phyloP scores from a whole-genome alignment of 2,797 vertebrate species.

The Sebastes ruberrimus region DNA sequence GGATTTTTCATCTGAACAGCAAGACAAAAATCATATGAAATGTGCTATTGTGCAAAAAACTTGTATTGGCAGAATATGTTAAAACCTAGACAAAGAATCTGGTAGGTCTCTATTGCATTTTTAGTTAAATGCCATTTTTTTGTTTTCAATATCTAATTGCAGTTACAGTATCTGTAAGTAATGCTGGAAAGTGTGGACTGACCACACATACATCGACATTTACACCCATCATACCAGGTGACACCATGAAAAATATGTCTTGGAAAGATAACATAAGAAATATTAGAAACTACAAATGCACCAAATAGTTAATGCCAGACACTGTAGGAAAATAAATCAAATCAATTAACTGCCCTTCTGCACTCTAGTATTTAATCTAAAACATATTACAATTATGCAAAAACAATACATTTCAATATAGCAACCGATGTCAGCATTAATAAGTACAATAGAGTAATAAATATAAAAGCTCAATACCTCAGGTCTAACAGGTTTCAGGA shows the following conservation, averaged over 20 bases:
- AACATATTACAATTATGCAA: neutral
- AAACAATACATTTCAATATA: neutral
- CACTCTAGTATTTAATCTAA: neutral
- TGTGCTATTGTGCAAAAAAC: neutral
- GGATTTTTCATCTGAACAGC: neutral
- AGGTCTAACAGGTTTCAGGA: slow-evolving; percentile 87
- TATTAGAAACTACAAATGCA: neutral
- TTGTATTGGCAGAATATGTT: neutral
- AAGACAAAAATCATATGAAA: neutral
- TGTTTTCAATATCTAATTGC: neutral
- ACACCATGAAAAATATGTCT: neutral
- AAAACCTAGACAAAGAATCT: neutral
- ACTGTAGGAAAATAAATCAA: neutral
- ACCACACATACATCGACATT: neutral
- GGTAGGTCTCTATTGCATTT: neutral
- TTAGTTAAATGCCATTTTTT: neutral
- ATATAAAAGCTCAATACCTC: slow-evolving; percentile 80
- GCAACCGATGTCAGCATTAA: neutral
- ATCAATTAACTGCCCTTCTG: neutral
- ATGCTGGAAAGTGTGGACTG: neutral
- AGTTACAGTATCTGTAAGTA: neutral
- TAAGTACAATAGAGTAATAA: neutral
- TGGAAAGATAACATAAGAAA: neutral
- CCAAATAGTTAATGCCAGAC: neutral
- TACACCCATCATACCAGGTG: neutral